Conservation (phyloP, 2,888 invertebrate species). For the Ditula angustiorana region DNA sequence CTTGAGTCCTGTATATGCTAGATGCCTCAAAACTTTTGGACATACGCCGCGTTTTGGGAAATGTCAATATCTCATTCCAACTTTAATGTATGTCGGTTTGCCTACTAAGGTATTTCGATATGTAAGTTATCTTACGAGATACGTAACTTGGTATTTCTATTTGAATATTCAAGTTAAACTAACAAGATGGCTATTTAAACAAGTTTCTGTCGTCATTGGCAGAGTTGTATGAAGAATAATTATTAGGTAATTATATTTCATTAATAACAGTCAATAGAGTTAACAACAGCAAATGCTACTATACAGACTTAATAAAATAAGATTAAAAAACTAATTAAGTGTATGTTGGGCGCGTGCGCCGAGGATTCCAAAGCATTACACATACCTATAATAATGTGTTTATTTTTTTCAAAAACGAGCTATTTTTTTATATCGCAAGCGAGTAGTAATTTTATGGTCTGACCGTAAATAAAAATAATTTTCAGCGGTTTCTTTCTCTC, state of each 20-base stretch:
- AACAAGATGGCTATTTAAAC: background rate
- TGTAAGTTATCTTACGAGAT: slow-evolving; percentile 22
- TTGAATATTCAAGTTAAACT: slow-evolving; percentile 21
- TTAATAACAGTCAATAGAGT: background rate
- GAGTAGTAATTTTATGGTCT: too few relatives aligned
- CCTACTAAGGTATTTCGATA: slow-evolving; percentile 31
- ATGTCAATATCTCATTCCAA: slow-evolving; percentile 39
- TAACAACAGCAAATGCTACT: too few relatives aligned
- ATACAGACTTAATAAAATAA: too few relatives aligned
- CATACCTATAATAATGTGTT: too few relatives aligned
- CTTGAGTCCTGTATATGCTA: slow-evolving; percentile 13
- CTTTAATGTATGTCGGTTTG: slow-evolving; percentile 37
- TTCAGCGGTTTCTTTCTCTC: too few relatives aligned
- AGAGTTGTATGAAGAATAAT: background rate
- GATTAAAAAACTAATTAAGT: too few relatives aligned
- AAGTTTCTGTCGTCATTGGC: background rate
- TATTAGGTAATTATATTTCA: background rate
- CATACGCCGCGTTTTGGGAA: slow-evolving; percentile 37
- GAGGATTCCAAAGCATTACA: too few relatives aligned
- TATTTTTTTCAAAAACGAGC: too few relatives aligned
- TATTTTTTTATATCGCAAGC: too few relatives aligned
- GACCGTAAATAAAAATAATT: too few relatives aligned
- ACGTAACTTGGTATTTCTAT: slow-evolving; percentile 29
- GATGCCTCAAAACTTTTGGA: slow-evolving; percentile 33
- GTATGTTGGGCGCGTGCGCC: too few relatives aligned